Evolutionary conservation across 2,797 vertebrate species (phyloP).

Genomic region (Momotus momota): DNA sequence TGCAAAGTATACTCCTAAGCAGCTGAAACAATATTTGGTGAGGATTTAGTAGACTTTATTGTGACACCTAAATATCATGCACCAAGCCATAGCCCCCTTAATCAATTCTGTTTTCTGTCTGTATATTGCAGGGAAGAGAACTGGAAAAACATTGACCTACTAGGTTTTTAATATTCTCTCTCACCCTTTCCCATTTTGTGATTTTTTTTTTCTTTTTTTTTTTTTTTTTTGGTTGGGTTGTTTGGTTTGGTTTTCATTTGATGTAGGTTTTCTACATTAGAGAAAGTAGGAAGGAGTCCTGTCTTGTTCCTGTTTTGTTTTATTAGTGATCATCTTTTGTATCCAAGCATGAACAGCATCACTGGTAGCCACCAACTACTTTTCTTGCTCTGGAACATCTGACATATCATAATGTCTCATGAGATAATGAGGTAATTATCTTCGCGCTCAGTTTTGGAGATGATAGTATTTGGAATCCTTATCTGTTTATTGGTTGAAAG

Average conservation of each 20-base stretch:
- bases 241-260: neutral
- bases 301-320: neutral
- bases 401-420: neutral
- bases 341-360: neutral
- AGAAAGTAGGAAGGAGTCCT: neutral
- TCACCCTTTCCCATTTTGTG: neutral
- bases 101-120: neutral
- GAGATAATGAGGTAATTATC: neutral
- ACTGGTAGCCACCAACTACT: neutral
- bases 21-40: constrained; percentile 56
- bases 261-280: neutral
- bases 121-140: neutral
- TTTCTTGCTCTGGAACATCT: neutral
- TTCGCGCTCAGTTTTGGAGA: too few relatives aligned
- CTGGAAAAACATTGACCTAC: neutral
- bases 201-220: neutral
- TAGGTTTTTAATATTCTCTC: neutral
- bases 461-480: neutral
- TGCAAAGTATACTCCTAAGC: neutral
- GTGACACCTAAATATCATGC: neutral
- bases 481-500: neutral
- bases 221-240: neutral
- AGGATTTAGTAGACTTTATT: neutral
- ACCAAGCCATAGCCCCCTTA: neutral
- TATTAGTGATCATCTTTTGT: neutral